Conservation (phyloP, 2,113 vertebrate genomes). For the Tragelaphus imberbis region DNA sequence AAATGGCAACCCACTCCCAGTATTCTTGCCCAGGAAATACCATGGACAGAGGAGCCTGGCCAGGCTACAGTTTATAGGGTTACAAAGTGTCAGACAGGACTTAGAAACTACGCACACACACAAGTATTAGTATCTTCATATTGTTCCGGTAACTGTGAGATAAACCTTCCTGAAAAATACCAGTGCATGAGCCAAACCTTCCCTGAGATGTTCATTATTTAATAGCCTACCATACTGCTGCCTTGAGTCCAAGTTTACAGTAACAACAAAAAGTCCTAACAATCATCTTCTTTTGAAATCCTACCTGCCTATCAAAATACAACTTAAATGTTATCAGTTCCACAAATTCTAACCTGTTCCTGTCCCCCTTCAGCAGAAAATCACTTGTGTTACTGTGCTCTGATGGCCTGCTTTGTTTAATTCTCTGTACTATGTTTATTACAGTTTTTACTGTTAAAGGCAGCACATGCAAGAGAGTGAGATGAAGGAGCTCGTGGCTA, state of each 20-base stretch:
- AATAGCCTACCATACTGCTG: background rate
- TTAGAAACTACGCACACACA: background rate
- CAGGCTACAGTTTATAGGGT: background rate
- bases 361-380: background rate
- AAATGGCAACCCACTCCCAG: background rate
- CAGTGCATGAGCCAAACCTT: background rate
- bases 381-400: background rate
- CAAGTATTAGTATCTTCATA: background rate
- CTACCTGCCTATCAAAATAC: background rate
- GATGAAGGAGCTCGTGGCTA: background rate
- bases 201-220: background rate
- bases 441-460: background rate
- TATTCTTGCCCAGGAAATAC: background rate
- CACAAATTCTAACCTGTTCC: background rate
- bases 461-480: background rate
- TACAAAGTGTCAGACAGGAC: background rate
- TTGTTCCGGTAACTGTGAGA: background rate
- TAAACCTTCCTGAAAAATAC: background rate
- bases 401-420: background rate
- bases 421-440: background rate
- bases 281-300: conserved; percentile 17
- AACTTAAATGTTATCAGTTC: background rate
- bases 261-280: background rate
- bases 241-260: background rate
- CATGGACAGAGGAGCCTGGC: background rate